Evolutionary conservation across 92 coral and sea anemone genomes (phyloP), one percentile per base, ranked within the genome.

Genomic region (Isaurus tuberculatus): DNA sequence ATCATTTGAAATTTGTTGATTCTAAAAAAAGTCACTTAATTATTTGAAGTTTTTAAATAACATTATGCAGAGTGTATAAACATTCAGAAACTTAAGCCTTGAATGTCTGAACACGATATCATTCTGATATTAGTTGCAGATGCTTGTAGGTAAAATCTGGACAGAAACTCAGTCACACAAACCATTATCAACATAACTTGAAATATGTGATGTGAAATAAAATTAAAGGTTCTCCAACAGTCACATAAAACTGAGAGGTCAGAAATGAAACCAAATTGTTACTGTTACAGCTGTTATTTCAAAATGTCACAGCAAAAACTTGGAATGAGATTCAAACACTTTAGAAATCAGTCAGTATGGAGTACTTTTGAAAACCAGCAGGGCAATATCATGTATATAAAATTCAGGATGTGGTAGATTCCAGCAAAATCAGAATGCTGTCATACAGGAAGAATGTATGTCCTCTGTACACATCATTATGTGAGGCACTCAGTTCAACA

Each of bases 401-500:
- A 30, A 13, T 44, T 17, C 78, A 22, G 78, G 58, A 34, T 60
- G 40, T 77, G 55, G 34, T 61, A 57, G 34, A 42, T 7, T 20
- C 48, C 27, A 40, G 17, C 34, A 25, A 29, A 27, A 14, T 63
- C 29, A 34, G 49, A 77, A 58, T 58, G 70, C 26, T 77, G 82
- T 77, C 70, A 58, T 58, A 67, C 19, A 51, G 7, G 82, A 58
- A 58, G 68, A 34, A 77, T 77, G 82, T 29, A 5, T 37, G n/a
- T n/a, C n/a, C 44, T 77, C 49, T 77, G 82, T n/a, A 77, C 49
- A 57, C 46, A 74, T 14, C 70, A 77, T 57, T 77, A 70, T 77
- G 51, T 58, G 82, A 77, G 37, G 49, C 46, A 77, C 82, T 60
- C 53, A 57, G 69, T 6, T 51, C 36, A 55, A 77, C 82, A 77